These are phyloP conservation scores for Hypotaenidia okinawae DNA, from an alignment of 2,797 vertebrate species.

Conservation along the genomic window DNA sequence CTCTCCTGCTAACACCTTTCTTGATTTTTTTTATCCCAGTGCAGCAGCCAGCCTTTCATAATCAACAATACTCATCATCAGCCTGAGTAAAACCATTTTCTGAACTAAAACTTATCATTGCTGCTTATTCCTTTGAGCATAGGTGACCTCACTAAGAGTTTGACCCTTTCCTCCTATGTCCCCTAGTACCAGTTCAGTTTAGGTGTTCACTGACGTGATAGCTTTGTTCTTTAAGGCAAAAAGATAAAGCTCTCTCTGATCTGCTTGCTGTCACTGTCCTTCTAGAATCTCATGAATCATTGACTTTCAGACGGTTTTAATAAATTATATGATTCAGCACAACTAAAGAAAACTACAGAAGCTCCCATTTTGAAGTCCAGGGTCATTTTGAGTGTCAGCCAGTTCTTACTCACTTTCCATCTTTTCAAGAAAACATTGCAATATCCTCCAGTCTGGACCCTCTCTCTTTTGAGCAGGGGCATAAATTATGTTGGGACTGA, in stretches of 20 bases:
- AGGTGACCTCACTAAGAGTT: rapidly evolving
- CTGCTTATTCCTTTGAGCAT: background rate
- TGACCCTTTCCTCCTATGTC: background rate
- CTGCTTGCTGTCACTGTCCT: background rate
- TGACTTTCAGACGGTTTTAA: background rate
- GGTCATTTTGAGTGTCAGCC: background rate
- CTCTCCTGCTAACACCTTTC: background rate
- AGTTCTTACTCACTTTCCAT: background rate
- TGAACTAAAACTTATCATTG: background rate
- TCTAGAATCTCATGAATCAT: background rate
- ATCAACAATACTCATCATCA: background rate
- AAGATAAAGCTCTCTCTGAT: background rate
- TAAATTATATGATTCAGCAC: background rate
- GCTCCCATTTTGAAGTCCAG: background rate
- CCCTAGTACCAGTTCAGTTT: background rate
- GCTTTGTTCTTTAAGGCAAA: background rate
- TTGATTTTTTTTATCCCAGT: background rate
- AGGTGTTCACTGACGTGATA: background rate
- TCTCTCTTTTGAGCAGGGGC: background rate
- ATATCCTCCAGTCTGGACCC: background rate
- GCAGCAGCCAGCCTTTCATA: background rate
- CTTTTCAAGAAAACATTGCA: background rate
- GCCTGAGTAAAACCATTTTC: background rate
- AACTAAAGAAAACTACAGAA: background rate
- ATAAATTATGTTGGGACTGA: background rate